A percentile compares a stretch with the other conserved stretches of the same genome.
Evolutionary conservation across 2,113 vertebrate genomes (phyloP).

Genomic region (Thryonomys swinderianus): DNA sequence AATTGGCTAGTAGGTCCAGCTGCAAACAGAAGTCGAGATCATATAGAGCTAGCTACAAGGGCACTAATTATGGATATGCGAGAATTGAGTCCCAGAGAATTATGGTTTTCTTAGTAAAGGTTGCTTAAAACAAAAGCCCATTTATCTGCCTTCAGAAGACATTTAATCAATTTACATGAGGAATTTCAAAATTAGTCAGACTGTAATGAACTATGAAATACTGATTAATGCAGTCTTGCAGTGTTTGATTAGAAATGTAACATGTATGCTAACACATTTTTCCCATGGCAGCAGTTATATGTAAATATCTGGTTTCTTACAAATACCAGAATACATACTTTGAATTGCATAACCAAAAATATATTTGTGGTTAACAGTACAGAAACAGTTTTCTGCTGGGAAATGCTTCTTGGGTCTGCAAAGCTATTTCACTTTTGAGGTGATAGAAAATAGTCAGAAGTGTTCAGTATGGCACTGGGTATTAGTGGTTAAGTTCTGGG

Average conservation of each 20-base stretch:
- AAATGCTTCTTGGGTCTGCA: not conserved
- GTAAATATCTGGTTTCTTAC: constrained; percentile 77
- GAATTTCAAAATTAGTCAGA: constrained; percentile 93
- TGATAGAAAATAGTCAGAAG: not conserved
- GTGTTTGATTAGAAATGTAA: constrained; percentile 91
- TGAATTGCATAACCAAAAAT: constrained; percentile 4
- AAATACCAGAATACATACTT: constrained; percentile 58
- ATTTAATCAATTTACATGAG: constrained; percentile 93
- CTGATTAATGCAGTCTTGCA: constrained; percentile 92
- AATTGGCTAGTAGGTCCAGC: not conserved
- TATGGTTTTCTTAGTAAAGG: constrained; percentile 86
- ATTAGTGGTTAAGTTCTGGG: not conserved
- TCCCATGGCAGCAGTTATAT: constrained; percentile 77
- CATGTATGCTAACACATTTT: constrained; percentile 82
- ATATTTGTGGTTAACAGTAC: constrained; percentile 9
- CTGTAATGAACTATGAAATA: constrained; percentile 94
- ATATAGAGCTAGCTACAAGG: not conserved
- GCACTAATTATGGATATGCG: constrained; percentile 67
- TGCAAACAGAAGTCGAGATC: not conserved
- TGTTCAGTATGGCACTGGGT: not conserved
- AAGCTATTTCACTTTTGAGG: not conserved
- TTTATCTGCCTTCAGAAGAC: constrained; percentile 90
- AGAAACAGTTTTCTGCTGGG: not conserved
- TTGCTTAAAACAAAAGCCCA: constrained; percentile 90
- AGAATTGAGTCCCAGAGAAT: constrained; percentile 83